Base-by-base conservation (phyloP, 2,113 vertebrate species). In the Corydoras sp. region DNA sequence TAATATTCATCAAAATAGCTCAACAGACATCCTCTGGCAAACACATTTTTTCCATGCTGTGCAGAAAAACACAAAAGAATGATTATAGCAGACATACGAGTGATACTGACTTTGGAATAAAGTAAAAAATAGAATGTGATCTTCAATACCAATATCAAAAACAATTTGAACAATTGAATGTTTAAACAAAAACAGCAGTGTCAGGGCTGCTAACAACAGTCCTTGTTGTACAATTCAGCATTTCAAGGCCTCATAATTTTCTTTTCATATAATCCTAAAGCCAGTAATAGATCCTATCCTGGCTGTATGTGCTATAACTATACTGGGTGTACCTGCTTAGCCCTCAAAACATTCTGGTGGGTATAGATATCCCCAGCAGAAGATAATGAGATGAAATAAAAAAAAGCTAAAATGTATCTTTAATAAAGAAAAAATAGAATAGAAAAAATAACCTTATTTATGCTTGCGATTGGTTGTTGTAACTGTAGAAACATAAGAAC, bases 21-120 rank as follows among this genome's bases (percentile, higher is more conserved):
- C 5, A 55, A 35, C 10, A 35, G 10, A 43, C 35, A 43, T 24
- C 60, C 49, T 56, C 30, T 71, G 49, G 43, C 43, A 69, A 69
- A 67, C 5, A 7, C 18, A 48, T 67, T 58, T 65, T 50, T 53
- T 13, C 48, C 10, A 3, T 12, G 12, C 24, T 51, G 76, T 78
- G 72, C 81, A 24, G 18, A 24, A 24, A 24, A 24, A 24, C 18
- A 24, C 18, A 83, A 64, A 82, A 81, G 85, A 87, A 86, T 82
- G 80, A 83, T 83, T 79, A 84, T 82, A 85, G 85, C 78, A 81
- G 81, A 80, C 82, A 82, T 84, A 85, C 82, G 86, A 78, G 76
- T 79, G 71, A 77, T 84, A 82, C 80, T 74, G 71, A 75, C 76
- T 80, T 67, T 84, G 83, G 83, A 86, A 85, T 86, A 72, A 85